Evolutionary conservation across 2,888 invertebrate species (phyloP).

Genomic region (Phasia obesa): DNA sequence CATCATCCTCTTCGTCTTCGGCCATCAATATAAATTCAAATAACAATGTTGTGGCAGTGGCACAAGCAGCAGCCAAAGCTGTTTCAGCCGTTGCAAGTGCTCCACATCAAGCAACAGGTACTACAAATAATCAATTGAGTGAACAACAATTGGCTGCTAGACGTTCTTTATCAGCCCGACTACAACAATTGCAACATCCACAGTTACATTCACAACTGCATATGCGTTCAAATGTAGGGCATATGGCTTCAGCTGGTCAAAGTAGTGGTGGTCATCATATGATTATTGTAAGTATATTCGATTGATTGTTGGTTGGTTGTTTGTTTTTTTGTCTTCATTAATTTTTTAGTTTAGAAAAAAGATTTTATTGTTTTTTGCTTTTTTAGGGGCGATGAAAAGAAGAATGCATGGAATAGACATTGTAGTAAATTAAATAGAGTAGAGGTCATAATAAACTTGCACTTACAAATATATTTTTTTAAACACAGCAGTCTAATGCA

Average conservation of each 20-base stretch:
- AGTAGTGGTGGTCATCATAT: slow-evolving; percentile 59
- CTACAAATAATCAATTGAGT: slow-evolving; percentile 65
- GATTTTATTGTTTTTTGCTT: too few relatives aligned
- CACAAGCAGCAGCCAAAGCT: slow-evolving; percentile 62
- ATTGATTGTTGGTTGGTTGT: slow-evolving; percentile 4
- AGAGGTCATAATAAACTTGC: too few relatives aligned
- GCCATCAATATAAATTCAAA: slow-evolving; percentile 47
- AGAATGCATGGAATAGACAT: too few relatives aligned
- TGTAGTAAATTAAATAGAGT: too few relatives aligned
- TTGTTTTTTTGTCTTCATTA: slow-evolving; percentile 21
- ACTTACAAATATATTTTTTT: too few relatives aligned
- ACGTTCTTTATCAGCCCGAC: slow-evolving; percentile 75
- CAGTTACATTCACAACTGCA: slow-evolving; percentile 68
- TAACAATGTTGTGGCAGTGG: slow-evolving; percentile 61
- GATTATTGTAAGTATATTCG: slow-evolving; percentile 61
- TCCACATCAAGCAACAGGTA: slow-evolving; percentile 51
- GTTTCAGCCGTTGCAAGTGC: slow-evolving; percentile 40
- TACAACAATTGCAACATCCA: slow-evolving; percentile 76
- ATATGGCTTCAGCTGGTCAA: slow-evolving; percentile 59
- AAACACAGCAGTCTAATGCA: too few relatives aligned
- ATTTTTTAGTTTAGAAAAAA: not conserved
- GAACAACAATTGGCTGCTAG: slow-evolving; percentile 76
- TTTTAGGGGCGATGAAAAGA: too few relatives aligned
- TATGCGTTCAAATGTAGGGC: slow-evolving; percentile 56
- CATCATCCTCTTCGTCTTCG: slow-evolving; percentile 10